A percentile compares a stretch with the other conserved stretches of the same genome.
Conservation (phyloP, 2,888 invertebrate species). For the Xylota segnis region DNA sequence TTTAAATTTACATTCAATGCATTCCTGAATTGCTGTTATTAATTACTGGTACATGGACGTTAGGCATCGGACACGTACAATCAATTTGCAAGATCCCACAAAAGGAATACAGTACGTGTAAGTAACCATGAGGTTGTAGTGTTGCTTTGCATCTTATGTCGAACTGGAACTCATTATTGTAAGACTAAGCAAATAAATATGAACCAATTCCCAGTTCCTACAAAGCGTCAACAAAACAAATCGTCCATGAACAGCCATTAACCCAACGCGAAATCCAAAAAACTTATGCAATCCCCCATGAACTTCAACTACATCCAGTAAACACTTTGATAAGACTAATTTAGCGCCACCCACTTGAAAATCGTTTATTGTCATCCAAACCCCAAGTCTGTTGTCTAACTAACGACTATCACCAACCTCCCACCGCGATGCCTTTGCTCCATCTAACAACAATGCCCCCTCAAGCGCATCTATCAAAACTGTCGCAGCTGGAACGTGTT, state of each 20-base stretch:
- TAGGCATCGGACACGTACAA: constrained; percentile 10
- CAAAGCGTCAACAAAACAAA: not conserved
- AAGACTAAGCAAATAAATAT: too few relatives aligned
- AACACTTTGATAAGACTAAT: constrained; percentile 46
- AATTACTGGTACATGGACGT: constrained; percentile 21
- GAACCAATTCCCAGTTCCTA: too few relatives aligned
- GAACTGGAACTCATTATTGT: too few relatives aligned
- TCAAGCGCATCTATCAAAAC: constrained; percentile 71
- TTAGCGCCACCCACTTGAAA: constrained; percentile 49
- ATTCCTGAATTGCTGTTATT: constrained; percentile 24
- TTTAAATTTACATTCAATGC: constrained; percentile 42
- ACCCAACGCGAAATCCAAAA: not conserved
- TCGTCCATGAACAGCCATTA: not conserved
- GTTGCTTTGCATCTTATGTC: too few relatives aligned
- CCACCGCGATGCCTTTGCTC: constrained; percentile 6
- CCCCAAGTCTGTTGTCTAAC: not conserved
- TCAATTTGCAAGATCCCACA: constrained; percentile 26
- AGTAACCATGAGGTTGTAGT: constrained; percentile 14
- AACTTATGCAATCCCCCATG: constrained; percentile 8
- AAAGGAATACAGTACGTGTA: constrained; percentile 26
- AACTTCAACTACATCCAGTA: constrained; percentile 5
- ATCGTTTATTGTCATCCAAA: constrained; percentile 29
- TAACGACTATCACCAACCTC: constrained; percentile 9
- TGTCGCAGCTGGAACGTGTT: constrained; percentile 58
- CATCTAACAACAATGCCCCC: constrained; percentile 39